Conservation (phyloP, 2,797 vertebrate genomes). For the Mycteria americana region DNA sequence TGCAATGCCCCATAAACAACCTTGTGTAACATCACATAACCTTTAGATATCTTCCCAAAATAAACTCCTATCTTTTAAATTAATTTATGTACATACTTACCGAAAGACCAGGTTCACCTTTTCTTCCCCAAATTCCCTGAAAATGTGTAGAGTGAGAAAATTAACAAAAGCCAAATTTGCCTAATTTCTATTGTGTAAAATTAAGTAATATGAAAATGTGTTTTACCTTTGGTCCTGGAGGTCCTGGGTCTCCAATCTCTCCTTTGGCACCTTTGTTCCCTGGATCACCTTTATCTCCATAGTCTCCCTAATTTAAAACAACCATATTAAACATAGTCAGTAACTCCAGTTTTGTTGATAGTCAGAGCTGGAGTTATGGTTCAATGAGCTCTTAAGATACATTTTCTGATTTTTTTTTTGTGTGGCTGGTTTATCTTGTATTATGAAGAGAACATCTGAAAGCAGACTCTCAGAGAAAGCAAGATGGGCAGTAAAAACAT, state of each 20-base stretch:
- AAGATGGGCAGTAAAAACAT: not conserved
- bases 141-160: not conserved
- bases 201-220: not conserved
- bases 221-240: slow-evolving; percentile 73
- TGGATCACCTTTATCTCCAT: slow-evolving; percentile 79
- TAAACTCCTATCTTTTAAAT: not conserved
- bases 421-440: not conserved
- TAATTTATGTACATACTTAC: slow-evolving; percentile 73
- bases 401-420: not conserved
- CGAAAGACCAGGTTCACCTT: slow-evolving; percentile 84
- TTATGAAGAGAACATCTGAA: not conserved
- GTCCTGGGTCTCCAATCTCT: slow-evolving; percentile 77
- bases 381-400: not conserved
- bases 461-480: not conserved
- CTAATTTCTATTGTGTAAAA: not conserved
- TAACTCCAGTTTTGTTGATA: not conserved
- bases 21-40: not conserved
- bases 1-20: not conserved
- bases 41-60: not conserved
- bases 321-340: not conserved
- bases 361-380: not conserved
- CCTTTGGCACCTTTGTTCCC: slow-evolving; percentile 84
- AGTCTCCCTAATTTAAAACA: slow-evolving; percentile 78
- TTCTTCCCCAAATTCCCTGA: slow-evolving; percentile 81
- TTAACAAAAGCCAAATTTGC: not conserved